Evolutionary conservation across 2,113 vertebrate species (phyloP).

Genomic region (Heteronetta atricapilla): DNA sequence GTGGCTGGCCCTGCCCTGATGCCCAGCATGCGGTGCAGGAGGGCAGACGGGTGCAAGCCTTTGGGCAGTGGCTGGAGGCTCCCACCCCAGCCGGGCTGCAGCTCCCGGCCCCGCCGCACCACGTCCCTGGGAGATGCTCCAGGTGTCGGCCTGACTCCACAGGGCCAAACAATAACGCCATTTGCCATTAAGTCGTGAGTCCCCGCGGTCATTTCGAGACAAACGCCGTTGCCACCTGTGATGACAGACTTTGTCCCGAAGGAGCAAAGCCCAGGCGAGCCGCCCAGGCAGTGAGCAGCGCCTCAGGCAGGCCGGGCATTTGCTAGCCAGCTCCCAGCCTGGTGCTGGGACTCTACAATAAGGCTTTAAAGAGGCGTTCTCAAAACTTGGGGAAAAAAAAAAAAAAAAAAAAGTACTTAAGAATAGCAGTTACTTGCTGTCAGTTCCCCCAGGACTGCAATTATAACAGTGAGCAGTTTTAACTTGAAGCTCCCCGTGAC

Average conservation of each 20-base stretch:
- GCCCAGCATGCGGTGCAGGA: background rate
- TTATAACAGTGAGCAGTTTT: background rate
- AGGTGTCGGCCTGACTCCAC: background rate
- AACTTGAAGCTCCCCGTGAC: background rate
- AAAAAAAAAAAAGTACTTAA: background rate
- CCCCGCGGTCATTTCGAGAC: background rate
- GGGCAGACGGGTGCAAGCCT: background rate
- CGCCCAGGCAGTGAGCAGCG: background rate
- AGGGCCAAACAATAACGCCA: background rate
- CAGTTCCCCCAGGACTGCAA: background rate
- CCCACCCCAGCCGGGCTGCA: background rate
- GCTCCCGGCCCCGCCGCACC: background rate
- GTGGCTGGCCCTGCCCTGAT: background rate
- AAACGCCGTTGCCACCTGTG: accelerated
- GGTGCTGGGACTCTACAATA: background rate
- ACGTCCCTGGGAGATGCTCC: background rate
- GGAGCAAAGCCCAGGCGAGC: background rate
- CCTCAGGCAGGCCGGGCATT: background rate
- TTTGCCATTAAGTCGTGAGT: background rate
- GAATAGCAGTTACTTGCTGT: background rate
- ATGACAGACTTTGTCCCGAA: background rate
- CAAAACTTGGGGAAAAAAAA: background rate
- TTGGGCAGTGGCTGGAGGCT: background rate
- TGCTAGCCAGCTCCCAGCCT: background rate
- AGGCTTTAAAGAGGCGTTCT: background rate